Base-by-base conservation (phyloP, 2,888 invertebrate genomes). In the Drosophila neotestacea region DNA sequence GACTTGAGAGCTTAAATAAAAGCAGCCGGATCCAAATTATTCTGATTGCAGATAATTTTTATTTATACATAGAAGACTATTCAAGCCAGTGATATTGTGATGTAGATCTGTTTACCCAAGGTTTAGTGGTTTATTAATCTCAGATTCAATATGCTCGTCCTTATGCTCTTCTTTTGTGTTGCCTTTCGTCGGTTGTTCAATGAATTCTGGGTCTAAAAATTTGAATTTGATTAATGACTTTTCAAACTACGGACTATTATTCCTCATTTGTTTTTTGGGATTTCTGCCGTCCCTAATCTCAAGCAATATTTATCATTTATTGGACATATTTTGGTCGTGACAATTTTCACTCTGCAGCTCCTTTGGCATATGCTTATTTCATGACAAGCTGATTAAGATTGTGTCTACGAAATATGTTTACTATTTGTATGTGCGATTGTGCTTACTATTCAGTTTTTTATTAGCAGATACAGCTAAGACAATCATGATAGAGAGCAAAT, bases 301-400 rank as follows among this genome's bases (percentile, higher is more conserved):
- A 63, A 13, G 4, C 66, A 69, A 38, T 66, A 66, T 22, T 11
- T 39, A 9, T 9, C 10, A 4, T 32, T 9, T 6, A 0, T 10
- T 9, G 59, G 54, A 28, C 69, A 69, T 2, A 7, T 0, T 13
- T 4, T 32, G 6, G 7, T 38, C 4, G n/a, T n/a, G 10, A 9
- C 55, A 41, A 70, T 47, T 36, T 39, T 2, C 27, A 70, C 65
- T 11, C 28, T 28, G 16, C 65, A 72, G 10, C 6, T 32, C 5
- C 4, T 44, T 11, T 7, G 27, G 10, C 70, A 60, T 0, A 51
- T 4, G 9, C 62, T 55, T 4, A 56, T 36, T 1, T 39, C 34
- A 30, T 70, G 61, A 11, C 70, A 70, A 22, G 1, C 69, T 68
- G 34, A 10, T 4, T 34, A 7, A 9, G 11, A 32, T 39, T 7